A percentile compares a stretch with the other conserved stretches of the same genome.
Evolutionary conservation across 2,888 invertebrate species (phyloP).

Genomic region (Anoplius nigerrimus): DNA sequence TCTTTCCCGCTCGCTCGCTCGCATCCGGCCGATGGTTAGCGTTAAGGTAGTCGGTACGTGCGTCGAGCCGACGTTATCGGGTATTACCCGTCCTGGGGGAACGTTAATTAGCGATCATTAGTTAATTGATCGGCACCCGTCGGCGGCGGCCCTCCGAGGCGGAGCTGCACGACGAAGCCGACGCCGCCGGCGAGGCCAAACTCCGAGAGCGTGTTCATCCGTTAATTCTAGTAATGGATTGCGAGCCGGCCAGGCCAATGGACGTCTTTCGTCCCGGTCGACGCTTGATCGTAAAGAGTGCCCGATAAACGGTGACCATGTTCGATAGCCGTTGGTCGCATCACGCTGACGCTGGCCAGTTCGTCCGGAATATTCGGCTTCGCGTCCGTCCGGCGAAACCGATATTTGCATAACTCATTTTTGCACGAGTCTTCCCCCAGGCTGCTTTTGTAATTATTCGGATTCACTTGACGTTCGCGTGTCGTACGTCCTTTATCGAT

Average conservation of each 20-base stretch:
- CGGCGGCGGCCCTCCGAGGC: conserved; percentile 44
- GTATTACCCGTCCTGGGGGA: conserved; percentile 61
- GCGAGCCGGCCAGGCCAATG: conserved; percentile 8
- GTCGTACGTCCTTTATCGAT: too few relatives aligned
- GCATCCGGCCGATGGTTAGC: conserved; percentile 45
- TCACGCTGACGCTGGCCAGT: too few relatives aligned
- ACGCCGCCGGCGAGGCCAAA: conserved; percentile 38
- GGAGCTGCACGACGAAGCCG: conserved; percentile 27
- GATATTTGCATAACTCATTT: too few relatives aligned
- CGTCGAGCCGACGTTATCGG: conserved; percentile 56
- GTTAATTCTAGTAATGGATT: conserved; percentile 58
- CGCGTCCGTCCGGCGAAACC: neutral
- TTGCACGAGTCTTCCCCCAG: too few relatives aligned
- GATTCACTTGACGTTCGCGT: too few relatives aligned
- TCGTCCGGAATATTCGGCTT: too few relatives aligned
- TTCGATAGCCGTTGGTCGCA: too few relatives aligned
- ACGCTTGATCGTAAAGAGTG: conserved; percentile 24
- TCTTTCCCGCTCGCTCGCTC: conserved; percentile 1
- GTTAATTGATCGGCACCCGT: conserved; percentile 67
- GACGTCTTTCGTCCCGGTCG: conserved; percentile 9
- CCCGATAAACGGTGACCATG: conserved; percentile 11
- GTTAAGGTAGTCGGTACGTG: conserved; percentile 49
- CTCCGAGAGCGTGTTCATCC: conserved; percentile 50
- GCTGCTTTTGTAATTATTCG: too few relatives aligned
- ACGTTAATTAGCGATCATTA: conserved; percentile 66